A percentile compares a stretch with the other conserved stretches of the same genome.
These are phyloP conservation scores for Aplocera efformata DNA, from an alignment of 2,888 invertebrate genomes.

Conservation along the genomic window DNA sequence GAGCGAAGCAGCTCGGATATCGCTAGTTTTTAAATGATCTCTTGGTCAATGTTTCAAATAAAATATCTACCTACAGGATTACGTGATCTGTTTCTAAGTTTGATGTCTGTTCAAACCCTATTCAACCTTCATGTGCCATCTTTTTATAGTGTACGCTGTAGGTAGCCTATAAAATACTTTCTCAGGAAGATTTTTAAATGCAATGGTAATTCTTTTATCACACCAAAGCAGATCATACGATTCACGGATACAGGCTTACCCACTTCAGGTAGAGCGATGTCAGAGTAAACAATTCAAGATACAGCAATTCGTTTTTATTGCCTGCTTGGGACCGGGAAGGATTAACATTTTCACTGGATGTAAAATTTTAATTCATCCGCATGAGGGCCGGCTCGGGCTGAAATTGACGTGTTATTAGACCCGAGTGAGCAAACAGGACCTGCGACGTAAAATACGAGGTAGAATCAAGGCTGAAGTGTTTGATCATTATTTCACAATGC, in stretches of 20 bases:
- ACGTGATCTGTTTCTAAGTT: no score
- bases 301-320: slow-evolving; percentile 68
- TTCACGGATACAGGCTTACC: slow-evolving; percentile 22
- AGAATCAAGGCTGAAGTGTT: slow-evolving; percentile 32
- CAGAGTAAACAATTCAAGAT: slow-evolving; percentile 65
- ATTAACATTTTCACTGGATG: slow-evolving; percentile 71
- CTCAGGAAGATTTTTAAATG: background rate
- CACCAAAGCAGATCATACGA: slow-evolving; percentile 17
- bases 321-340: slow-evolving; percentile 62
- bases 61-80: no score
- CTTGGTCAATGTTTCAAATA: no score
- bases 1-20: no score
- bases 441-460: slow-evolving; percentile 26
- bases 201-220: slow-evolving; percentile 10
- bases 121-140: no score
- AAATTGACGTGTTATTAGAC: slow-evolving; percentile 71
- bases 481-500: slow-evolving; percentile 18
- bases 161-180: no score
- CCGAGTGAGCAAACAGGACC: slow-evolving; percentile 42
- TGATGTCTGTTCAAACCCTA: no score
- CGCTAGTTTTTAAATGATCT: no score
- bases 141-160: no score
- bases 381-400: slow-evolving; percentile 52
- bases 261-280: slow-evolving; percentile 27
- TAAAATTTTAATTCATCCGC: slow-evolving; percentile 72